Conservation (phyloP, 2,888 invertebrate genomes). For the Baronia brevicornis region DNA sequence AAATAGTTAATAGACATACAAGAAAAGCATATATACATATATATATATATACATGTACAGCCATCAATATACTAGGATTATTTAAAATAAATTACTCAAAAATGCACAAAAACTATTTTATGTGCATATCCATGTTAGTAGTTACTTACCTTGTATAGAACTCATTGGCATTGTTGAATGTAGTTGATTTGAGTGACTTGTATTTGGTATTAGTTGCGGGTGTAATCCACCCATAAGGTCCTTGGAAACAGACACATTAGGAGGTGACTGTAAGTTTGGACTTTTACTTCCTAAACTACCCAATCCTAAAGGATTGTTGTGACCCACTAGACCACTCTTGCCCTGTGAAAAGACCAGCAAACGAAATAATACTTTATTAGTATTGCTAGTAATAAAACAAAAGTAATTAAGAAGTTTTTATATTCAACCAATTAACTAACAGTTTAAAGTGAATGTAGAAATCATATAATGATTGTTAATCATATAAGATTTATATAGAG, state of each 20-base stretch:
- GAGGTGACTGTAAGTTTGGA: constrained; percentile 89
- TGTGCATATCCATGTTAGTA: too few relatives aligned
- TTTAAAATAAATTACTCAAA: too few relatives aligned
- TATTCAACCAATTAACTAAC: constrained; percentile 1
- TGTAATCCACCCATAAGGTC: constrained; percentile 83
- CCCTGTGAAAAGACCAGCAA: constrained; percentile 76
- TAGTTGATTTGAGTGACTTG: constrained; percentile 78
- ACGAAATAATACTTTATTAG: constrained; percentile 52
- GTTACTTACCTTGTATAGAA: constrained; percentile 79
- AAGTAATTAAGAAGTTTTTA: background rate
- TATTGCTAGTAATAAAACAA: constrained; percentile 20
- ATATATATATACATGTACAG: too few relatives aligned
- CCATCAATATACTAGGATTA: too few relatives aligned
- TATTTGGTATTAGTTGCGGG: constrained; percentile 85
- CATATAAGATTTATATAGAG: too few relatives aligned
- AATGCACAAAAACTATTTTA: too few relatives aligned
- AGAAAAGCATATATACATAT: too few relatives aligned
- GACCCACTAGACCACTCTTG: constrained; percentile 81
- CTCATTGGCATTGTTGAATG: constrained; percentile 80
- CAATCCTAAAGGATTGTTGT: constrained; percentile 83
- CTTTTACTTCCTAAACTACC: constrained; percentile 88
- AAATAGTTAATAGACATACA: too few relatives aligned
- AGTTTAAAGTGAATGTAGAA: too few relatives aligned
- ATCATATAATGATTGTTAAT: too few relatives aligned
- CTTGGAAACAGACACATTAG: constrained; percentile 87